Evolutionary conservation across 2,888 invertebrate genomes (phyloP), one percentile per base, ranked within the genome.

Genomic region (Tachina lurida): DNA sequence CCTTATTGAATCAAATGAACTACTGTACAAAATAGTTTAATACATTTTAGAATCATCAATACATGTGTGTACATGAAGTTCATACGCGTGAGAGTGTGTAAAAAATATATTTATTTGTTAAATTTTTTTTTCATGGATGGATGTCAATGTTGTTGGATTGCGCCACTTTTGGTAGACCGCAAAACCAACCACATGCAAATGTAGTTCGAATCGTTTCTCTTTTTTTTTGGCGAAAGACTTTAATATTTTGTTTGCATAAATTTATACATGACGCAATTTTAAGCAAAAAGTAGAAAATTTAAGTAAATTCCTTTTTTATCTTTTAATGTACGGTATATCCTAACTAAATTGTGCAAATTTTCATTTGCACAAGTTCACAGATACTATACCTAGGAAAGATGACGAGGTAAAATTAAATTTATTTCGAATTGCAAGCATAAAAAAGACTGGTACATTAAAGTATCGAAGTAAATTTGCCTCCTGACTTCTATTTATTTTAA

Each of bases 121-220:
- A 19, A 13, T 0, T 45, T 56, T 45, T 74, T 78, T 62, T 8
- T 52, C 56, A 79, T 83, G 49, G 49, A 45, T 79, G 63, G 71
- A 75, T 83, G 79, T 79, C 75, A 75, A 73, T 80, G 71, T 83
- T 83, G 71, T 80, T 86, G 70, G 58, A 79, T 80, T 86, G 86
- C 76, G 79, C 71, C 71, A 83, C 65, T 76, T 77, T 83, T 73
- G 82, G 83, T 67, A 76, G 79, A 86, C 86, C 86, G 63, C 83
- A 86, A 54, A 68, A 76, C 47, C 60, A 83, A 56, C 73, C 86
- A 49, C 63, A 83, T 73, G 62, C 60, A 83, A 86, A 80, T 83
- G 73, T 76, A 62, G 79, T 22, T 75, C 19, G 56, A 54, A 65
- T n/a, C 47, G 12, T 41, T 63, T 39, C 15, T 49, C n/a, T 47